Conservation (phyloP, 2,113 vertebrate genomes). For the Lepisosteus oculatus region DNA sequence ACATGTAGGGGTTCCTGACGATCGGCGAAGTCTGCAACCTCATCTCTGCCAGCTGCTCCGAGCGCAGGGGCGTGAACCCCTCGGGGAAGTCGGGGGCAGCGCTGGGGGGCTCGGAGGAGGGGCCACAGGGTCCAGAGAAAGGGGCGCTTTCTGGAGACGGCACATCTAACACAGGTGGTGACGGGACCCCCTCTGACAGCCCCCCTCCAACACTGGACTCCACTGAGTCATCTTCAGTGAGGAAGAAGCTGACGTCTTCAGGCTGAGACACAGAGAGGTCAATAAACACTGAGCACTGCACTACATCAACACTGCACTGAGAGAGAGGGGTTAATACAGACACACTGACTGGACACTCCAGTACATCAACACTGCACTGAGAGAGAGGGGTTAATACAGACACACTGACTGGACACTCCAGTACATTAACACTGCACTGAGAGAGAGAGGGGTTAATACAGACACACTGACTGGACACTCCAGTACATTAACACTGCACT, state of each 20-base stretch:
- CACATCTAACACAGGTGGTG: conserved; percentile 29
- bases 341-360: too few relatives aligned
- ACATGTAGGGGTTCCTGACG: conserved; percentile 79
- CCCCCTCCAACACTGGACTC: conserved; percentile 20
- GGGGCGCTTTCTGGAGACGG: too few relatives aligned
- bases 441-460: conserved; percentile 6
- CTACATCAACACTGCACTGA: too few relatives aligned
- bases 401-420: too few relatives aligned
- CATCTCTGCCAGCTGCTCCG: conserved; percentile 60
- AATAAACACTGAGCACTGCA: too few relatives aligned
- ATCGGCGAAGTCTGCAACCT: conserved; percentile 66
- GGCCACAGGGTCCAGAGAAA: not conserved
- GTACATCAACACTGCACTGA: too few relatives aligned
- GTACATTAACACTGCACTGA: not conserved
- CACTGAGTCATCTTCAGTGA: conserved; percentile 49
- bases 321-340: too few relatives aligned
- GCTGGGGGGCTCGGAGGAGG: conserved; percentile 21
- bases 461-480: not conserved
- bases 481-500: too few relatives aligned
- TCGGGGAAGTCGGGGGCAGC: conserved; percentile 60
- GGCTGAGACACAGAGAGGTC: conserved; percentile 32
- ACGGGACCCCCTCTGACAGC: conserved; percentile 34
- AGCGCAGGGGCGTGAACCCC: conserved; percentile 77
- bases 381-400: too few relatives aligned
- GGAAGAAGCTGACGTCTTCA: conserved; percentile 60